A percentile compares a stretch with the other conserved stretches of the same genome.
phyloP scores from a whole-genome alignment of 1,140 invertebrate species.

The Leptinotarsa undecemlineata region DNA sequence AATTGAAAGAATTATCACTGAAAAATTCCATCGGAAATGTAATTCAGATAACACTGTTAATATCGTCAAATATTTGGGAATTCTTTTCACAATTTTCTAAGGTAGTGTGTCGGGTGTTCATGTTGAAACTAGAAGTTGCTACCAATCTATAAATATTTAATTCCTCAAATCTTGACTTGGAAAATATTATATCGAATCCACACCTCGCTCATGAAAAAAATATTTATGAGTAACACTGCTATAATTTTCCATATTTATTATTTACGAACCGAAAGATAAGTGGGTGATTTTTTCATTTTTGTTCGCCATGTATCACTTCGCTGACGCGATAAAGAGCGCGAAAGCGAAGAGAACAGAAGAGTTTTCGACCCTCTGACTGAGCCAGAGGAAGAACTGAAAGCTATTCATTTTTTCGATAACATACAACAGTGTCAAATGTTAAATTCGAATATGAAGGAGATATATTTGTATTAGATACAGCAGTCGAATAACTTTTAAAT shows the following conservation, averaged over 20 bases:
- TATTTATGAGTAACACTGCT: neutral
- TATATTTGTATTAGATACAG: conserved; percentile 41
- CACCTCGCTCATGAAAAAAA: too few species aligned
- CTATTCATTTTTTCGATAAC: conserved; percentile 30
- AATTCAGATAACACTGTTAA: too few species aligned
- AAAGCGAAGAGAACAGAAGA: conserved; percentile 18
- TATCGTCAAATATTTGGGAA: too few species aligned
- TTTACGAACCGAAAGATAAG: conserved; percentile 11
- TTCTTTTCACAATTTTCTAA: too few species aligned
- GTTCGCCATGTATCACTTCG: conserved; percentile 8
- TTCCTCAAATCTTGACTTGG: too few species aligned
- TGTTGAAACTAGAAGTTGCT: too few species aligned
- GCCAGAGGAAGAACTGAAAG: conserved; percentile 12
- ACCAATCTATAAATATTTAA: too few species aligned
- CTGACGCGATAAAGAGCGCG: conserved; percentile 14
- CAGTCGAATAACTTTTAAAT: conserved; percentile 37
- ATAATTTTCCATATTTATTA: conserved; percentile 14
- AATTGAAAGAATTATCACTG: too few species aligned
- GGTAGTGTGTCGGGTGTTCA: too few species aligned
- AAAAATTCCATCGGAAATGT: too few species aligned
- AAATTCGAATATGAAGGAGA: conserved; percentile 35
- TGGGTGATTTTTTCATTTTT: conserved; percentile 1
- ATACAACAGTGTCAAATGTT: conserved; percentile 25
- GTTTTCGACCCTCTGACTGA: neutral
- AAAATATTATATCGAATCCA: too few species aligned